These are phyloP conservation scores for Ophonus ardosiacus DNA, from an alignment of 2,888 invertebrate genomes.

Conservation along the genomic window DNA sequence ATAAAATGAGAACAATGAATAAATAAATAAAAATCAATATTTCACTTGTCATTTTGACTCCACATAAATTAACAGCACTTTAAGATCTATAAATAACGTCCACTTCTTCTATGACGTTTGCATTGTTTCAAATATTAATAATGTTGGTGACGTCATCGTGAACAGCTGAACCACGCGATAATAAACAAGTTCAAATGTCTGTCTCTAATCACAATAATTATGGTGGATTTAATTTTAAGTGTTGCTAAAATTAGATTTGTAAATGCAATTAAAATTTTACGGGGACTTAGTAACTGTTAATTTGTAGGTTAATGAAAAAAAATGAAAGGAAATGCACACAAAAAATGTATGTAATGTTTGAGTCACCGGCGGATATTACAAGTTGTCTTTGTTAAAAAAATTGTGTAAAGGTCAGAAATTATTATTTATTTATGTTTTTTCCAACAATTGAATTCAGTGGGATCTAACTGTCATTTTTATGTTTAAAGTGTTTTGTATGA, in stretches of 20 bases:
- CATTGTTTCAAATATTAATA: conserved; percentile 27
- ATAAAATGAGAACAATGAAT: conserved; percentile 13
- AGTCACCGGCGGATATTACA: not conserved
- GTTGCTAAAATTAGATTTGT: not conserved
- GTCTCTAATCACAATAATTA: not conserved
- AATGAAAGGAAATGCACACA: not conserved
- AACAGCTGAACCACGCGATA: not conserved
- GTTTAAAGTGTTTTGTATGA: no score
- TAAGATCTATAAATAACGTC: not conserved
- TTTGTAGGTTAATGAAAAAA: not conserved
- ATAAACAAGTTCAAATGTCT: not conserved
- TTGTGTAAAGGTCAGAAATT: not conserved
- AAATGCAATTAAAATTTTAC: not conserved
- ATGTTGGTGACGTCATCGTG: not conserved
- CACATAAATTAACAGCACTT: conserved; percentile 11
- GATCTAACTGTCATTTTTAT: no score
- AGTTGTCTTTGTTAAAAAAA: not conserved
- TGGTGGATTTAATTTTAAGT: no score
- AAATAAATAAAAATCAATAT: conserved; percentile 36
- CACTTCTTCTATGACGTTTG: conserved; percentile 5
- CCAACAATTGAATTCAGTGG: not conserved
- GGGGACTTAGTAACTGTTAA: not conserved
- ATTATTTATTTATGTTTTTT: not conserved
- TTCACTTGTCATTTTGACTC: conserved; percentile 1
- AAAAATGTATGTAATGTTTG: not conserved